Conservation (phyloP, 2,888 invertebrate species). For the Epiblema foenella region DNA sequence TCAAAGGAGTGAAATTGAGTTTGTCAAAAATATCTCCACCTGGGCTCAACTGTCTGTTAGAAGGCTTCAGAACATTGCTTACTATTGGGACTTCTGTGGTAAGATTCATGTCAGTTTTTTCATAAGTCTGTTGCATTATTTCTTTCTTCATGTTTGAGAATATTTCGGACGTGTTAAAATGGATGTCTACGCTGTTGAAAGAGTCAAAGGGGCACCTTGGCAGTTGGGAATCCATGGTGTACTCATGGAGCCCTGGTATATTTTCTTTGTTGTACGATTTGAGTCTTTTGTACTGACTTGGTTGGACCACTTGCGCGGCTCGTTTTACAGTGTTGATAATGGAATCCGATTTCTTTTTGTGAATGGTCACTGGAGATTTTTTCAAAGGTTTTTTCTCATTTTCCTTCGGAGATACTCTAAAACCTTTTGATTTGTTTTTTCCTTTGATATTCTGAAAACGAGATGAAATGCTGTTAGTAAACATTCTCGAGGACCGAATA, state of each 20-base stretch:
- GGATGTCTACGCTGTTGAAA: conserved; percentile 62
- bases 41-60: conserved; percentile 63
- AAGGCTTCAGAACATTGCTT: conserved; percentile 65
- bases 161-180: conserved; percentile 75
- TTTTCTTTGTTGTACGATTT: conserved; percentile 67
- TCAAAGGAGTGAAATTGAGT: conserved; percentile 75
- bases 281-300: conserved; percentile 58
- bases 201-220: conserved; percentile 74
- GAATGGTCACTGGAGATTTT: conserved; percentile 70
- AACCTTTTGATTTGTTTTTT: conserved; percentile 61
- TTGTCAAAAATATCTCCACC: conserved; percentile 72
- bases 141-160: conserved; percentile 68
- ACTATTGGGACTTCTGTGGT: conserved; percentile 49
- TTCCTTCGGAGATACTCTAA: conserved; percentile 76
- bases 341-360: conserved; percentile 70
- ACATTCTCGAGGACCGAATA: too few species aligned
- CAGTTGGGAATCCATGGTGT: conserved; percentile 55
- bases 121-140: conserved; percentile 69
- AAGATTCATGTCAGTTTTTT: conserved; percentile 57
- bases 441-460: conserved; percentile 65
- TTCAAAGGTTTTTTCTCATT: conserved; percentile 70
- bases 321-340: conserved; percentile 67
- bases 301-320: conserved; percentile 60
- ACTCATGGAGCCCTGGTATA: conserved; percentile 56
- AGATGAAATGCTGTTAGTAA: neutral